A percentile compares a stretch with the other conserved stretches of the same genome.
phyloP scores from a whole-genome alignment of 2,888 invertebrate species.

The Desoria tigrina region DNA sequence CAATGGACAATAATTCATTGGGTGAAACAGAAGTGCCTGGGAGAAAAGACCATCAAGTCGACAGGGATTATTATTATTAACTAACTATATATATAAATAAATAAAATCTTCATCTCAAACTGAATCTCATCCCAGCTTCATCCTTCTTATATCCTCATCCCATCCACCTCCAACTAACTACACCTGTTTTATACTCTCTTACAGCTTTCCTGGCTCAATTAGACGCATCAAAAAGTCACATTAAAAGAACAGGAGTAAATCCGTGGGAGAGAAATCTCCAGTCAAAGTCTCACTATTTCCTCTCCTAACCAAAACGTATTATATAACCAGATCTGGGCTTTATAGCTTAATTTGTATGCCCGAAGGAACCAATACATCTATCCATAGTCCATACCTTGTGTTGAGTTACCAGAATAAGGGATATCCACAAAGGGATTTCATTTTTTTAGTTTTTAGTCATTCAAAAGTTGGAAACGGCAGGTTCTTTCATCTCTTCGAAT shows the following conservation, averaged over 20 bases:
- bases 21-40: constrained; percentile 18
- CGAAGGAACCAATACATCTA: not conserved
- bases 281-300: constrained; percentile 22
- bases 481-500: too few species aligned
- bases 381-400: too few species aligned
- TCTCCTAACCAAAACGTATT: not conserved
- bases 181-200: too few species aligned
- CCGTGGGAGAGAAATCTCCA: constrained; percentile 52
- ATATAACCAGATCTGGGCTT: too few species aligned
- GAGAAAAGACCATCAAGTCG: constrained; percentile 11
- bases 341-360: not conserved
- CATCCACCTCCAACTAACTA: not conserved
- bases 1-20: constrained; percentile 42
- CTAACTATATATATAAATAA: not conserved
- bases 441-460: too few species aligned
- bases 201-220: constrained; percentile 43
- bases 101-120: not conserved
- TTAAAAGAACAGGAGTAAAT: constrained; percentile 29
- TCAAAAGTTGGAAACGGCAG: too few species aligned
- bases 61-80: not conserved
- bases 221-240: constrained; percentile 45
- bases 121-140: not conserved
- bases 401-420: too few species aligned
- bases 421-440: too few species aligned
- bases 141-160: not conserved